phyloP scores from a whole-genome alignment of 2,113 vertebrate genomes.

The Vireo altiloquus region DNA sequence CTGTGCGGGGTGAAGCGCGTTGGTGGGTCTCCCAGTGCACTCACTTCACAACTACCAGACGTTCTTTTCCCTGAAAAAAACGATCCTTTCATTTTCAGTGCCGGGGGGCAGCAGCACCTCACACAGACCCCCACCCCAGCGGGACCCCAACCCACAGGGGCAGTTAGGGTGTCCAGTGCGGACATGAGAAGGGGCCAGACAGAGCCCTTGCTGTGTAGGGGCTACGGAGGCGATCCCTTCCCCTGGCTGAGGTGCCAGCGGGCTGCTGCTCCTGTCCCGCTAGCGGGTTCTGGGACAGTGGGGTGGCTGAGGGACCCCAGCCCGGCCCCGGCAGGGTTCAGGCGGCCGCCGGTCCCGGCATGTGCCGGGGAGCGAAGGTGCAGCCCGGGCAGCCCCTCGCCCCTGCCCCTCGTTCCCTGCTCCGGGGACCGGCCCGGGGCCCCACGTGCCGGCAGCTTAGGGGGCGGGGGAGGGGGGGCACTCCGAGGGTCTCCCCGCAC shows the following conservation, averaged over 20 bases:
- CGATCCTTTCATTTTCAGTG: neutral
- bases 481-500: too few relatives aligned
- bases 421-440: neutral
- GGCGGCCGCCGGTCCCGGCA: neutral
- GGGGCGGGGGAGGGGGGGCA: neutral
- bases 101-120: neutral
- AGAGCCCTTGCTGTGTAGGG: accelerated
- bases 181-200: neutral
- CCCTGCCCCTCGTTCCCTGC: neutral
- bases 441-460: neutral
- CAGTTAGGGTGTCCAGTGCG: accelerated
- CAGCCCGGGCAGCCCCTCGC: neutral
- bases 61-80: neutral
- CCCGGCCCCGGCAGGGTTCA: neutral
- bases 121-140: too few relatives aligned
- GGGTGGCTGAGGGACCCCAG: neutral
- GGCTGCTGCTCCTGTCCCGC: neutral
- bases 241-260: neutral
- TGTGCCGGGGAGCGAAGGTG: neutral
- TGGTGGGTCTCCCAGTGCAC: slow-evolving; percentile 3
- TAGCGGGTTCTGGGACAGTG: accelerated
- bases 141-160: accelerated
- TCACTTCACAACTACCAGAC: slow-evolving; percentile 42
- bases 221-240: neutral
- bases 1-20: slow-evolving; percentile 15